Evolutionary conservation across 2,797 vertebrate genomes (phyloP).

Genomic region (Takifugu rubripes): DNA sequence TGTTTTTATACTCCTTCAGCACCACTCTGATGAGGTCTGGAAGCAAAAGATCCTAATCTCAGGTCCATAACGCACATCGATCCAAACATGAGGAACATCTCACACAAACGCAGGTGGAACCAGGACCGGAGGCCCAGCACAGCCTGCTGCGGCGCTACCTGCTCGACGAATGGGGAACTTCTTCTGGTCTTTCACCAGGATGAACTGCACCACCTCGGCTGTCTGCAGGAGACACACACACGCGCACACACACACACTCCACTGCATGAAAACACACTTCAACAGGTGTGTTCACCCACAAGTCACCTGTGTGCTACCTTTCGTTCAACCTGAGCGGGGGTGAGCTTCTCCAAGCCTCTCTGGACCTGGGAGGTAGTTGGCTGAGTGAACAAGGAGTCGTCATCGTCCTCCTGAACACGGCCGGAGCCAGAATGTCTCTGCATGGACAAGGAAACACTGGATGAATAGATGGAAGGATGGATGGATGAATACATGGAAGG

Average conservation of each 20-base stretch:
- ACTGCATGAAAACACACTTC: neutral
- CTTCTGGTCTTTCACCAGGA: slow-evolving; percentile 84
- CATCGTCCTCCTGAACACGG: slow-evolving; percentile 56
- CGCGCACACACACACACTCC: neutral
- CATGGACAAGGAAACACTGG: neutral
- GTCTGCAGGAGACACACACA: slow-evolving; percentile 69
- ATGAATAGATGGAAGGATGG: neutral
- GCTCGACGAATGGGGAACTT: slow-evolving; percentile 79
- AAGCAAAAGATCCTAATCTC: neutral
- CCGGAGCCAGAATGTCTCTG: slow-evolving; percentile 26
- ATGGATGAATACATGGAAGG: too few relatives aligned
- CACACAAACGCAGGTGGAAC: neutral
- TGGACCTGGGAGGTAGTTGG: slow-evolving; percentile 72
- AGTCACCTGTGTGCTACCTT: slow-evolving; percentile 66
- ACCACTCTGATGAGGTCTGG: slow-evolving; percentile 81
- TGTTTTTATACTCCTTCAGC: slow-evolving; percentile 80
- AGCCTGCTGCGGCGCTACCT: slow-evolving; percentile 52
- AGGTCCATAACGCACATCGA: too few relatives aligned
- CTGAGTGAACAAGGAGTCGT: slow-evolving; percentile 60
- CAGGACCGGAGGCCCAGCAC: neutral
- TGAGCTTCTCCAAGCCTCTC: slow-evolving; percentile 62
- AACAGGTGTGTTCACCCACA: neutral
- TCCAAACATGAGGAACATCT: too few relatives aligned
- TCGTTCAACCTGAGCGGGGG: slow-evolving; percentile 69
- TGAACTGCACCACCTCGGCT: slow-evolving; percentile 80